Base-by-base conservation (phyloP, 2,797 vertebrate genomes). In the Microchirus variegatus region DNA sequence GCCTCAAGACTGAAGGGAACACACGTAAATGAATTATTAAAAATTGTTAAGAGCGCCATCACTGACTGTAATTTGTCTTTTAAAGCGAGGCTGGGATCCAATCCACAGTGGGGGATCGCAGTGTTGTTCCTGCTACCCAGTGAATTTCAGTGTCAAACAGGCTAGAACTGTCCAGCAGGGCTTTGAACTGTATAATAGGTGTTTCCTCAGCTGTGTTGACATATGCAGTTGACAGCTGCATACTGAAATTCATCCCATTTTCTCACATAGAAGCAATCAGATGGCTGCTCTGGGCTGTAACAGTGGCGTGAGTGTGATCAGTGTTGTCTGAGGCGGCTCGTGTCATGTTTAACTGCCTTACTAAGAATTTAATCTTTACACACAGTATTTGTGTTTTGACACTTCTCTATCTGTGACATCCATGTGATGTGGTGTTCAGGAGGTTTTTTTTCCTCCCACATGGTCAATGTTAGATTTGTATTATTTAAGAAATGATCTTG, bases 161-260 rank as follows among this genome's bases (percentile, higher is more conserved):
- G 44, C 44, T 45, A 16, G 7, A 45, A 10, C 44, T 45, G 16
- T 45, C 44, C 44, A 45, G 44, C n/a, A 17, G 16, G 44, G 17
- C 44, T 46, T 46, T 12, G 17, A 17, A 46, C 17, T 46, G 17
- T 5, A 45, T 17, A 15, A 4, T 8, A 16, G 7, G 43, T 17
- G 43, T 45, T 45, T 45, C 43, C n/a, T 45, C 43, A 45, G n/a
- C 43, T 46, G 44, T 46, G 17, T 46, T 46, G 44, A 10, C 44
- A 46, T 46, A 12, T 46, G 17, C 10, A 18, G 44, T 19, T 46
- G 44, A 46, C 44, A 42, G 41, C 41, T 42, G 41, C 41, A 14
- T 42, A 15, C 12, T 42, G 41, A 42, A 42, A 42, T 42, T 15
- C 41, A 14, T 42, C 41, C 12, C 41, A 42, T 42, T 42, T 31